Evolutionary conservation across 2,797 vertebrate genomes (phyloP).

Genomic region (Sardinella longiceps): DNA sequence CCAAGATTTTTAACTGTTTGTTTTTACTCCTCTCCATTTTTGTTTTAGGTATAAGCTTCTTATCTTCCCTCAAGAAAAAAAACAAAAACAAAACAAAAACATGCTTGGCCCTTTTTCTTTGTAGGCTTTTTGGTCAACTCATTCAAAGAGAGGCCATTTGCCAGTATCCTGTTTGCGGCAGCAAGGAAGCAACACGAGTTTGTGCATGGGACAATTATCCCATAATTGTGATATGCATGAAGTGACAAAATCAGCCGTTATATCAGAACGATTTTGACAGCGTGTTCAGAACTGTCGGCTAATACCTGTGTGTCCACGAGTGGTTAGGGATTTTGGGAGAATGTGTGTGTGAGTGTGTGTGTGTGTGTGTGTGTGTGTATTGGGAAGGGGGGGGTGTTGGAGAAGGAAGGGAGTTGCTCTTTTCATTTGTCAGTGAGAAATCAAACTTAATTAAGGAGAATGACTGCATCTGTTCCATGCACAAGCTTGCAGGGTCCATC

Average conservation of each 20-base stretch:
- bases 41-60: neutral
- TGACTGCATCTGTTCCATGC: constrained; percentile 58
- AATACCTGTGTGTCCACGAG: neutral
- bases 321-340: neutral
- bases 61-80: neutral
- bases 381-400: neutral
- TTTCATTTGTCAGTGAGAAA: constrained; percentile 60
- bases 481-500: constrained; percentile 58
- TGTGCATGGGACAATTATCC: constrained; percentile 15
- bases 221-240: neutral
- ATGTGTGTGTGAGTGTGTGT: too few species aligned
- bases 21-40: neutral
- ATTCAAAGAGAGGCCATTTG: neutral
- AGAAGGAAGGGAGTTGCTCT: constrained; percentile 51
- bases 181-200: constrained; percentile 4
- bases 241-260: constrained; percentile 12
- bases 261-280: constrained; percentile 3
- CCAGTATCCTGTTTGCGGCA: neutral
- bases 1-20: neutral
- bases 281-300: constrained; percentile 11
- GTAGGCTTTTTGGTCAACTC: neutral
- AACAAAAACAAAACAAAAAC: neutral
- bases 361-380: neutral
- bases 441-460: constrained; percentile 63
- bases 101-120: neutral